Percentiles rank a stretch among this genome's conserved stretches.
Evolutionary conservation across 2,888 invertebrate genomes (phyloP).

Genomic region (Harpalus rufipes): DNA sequence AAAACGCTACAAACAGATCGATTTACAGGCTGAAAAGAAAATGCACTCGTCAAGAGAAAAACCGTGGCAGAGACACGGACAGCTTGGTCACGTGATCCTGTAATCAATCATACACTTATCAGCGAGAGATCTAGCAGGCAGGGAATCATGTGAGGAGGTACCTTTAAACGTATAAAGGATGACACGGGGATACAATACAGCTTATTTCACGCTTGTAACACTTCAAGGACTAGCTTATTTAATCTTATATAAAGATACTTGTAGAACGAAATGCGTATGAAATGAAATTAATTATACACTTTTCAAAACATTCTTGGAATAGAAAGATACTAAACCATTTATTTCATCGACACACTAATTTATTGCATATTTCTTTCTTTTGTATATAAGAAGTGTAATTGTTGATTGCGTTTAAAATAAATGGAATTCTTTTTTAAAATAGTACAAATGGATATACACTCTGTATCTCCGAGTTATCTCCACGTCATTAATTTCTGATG

Average conservation of each 20-base stretch:
- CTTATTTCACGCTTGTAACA: not conserved
- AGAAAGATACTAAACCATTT: not conserved
- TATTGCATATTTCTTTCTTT: too few relatives aligned
- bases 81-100: slow-evolving; percentile 55
- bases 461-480: too few relatives aligned
- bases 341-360: not conserved
- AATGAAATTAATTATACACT: not conserved
- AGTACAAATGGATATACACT: too few relatives aligned
- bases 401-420: too few relatives aligned
- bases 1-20: slow-evolving; percentile 53
- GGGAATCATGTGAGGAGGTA: not conserved
- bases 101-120: slow-evolving; percentile 65
- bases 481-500: too few relatives aligned
- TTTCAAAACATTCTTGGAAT: not conserved
- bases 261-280: not conserved
- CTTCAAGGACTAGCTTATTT: not conserved
- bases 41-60: slow-evolving; percentile 52
- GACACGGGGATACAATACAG: not conserved
- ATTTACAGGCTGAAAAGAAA: slow-evolving; percentile 52
- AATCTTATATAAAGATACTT: not conserved
- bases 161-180: slow-evolving; percentile 15
- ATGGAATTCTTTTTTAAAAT: too few relatives aligned
- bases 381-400: too few relatives aligned
- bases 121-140: slow-evolving; percentile 26
- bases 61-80: slow-evolving; percentile 41